Conservation (phyloP, 2,888 invertebrate species). For the Bruchidius siliquastri region DNA sequence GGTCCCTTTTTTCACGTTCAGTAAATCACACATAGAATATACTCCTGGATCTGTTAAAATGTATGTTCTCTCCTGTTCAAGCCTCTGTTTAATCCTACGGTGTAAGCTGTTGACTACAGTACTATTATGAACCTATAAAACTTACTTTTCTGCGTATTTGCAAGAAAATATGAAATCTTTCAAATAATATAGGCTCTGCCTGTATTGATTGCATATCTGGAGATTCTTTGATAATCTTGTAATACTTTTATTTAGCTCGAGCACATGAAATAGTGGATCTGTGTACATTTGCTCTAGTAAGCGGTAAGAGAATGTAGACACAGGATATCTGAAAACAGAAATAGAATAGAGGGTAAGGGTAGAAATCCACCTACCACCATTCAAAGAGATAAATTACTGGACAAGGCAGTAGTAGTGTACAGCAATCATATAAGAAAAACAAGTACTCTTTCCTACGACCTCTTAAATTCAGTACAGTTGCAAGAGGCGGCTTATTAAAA, state of each 20-base stretch:
- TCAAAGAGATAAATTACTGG: too few species aligned
- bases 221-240: conserved; percentile 61
- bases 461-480: too few species aligned
- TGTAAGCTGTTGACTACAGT: neutral
- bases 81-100: conserved; percentile 53
- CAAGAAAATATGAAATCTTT: conserved; percentile 69
- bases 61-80: conserved; percentile 56
- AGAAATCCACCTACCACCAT: too few species aligned
- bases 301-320: conserved; percentile 75
- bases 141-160: conserved; percentile 61
- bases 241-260: conserved; percentile 64
- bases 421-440: too few species aligned
- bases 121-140: conserved; percentile 9
- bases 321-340: conserved; percentile 60
- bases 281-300: conserved; percentile 70
- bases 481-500: too few species aligned
- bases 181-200: conserved; percentile 64
- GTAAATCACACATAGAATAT: conserved; percentile 70
- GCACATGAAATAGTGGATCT: conserved; percentile 74
- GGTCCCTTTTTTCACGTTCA: conserved; percentile 59
- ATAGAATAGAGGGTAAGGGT: neutral
- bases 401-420: too few species aligned
- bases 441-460: too few species aligned
- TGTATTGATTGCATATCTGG: conserved; percentile 55
- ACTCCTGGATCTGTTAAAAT: conserved; percentile 61